Percentiles rank a stretch among this genome's conserved stretches.
phyloP scores from a whole-genome alignment of 2,113 vertebrate species.

The Istiophorus platypterus region DNA sequence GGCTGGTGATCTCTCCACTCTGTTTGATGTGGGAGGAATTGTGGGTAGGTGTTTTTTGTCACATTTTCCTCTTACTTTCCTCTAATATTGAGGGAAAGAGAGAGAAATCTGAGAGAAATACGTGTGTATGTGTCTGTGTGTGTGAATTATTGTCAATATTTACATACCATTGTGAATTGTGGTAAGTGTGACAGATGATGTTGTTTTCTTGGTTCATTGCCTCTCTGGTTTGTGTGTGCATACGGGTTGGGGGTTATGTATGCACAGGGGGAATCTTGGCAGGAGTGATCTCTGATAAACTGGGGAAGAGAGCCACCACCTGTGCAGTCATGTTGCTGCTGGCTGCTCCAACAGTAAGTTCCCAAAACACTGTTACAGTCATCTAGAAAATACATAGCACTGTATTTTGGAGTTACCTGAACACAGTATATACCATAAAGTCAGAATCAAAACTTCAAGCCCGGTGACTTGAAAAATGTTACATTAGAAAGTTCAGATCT shows the following conservation, averaged over 20 bases:
- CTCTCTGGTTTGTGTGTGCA: background rate
- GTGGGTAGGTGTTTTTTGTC: constrained; percentile 82
- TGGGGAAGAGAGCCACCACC: constrained; percentile 90
- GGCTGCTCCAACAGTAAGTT: constrained; percentile 92
- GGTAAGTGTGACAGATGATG: background rate
- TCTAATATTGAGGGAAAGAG: background rate
- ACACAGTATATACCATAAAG: background rate
- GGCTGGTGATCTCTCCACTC: constrained; percentile 93
- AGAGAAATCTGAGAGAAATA: background rate
- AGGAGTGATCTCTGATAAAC: constrained; percentile 92
- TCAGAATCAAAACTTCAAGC: background rate
- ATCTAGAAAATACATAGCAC: background rate
- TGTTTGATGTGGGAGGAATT: constrained; percentile 96
- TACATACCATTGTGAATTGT: background rate
- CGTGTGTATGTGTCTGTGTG: background rate
- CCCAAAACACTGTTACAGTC: background rate
- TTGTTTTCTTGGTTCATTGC: background rate
- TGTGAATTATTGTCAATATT: background rate
- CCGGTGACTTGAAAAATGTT: background rate
- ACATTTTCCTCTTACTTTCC: background rate
- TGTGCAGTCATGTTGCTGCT: constrained; percentile 93
- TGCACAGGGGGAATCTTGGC: constrained; percentile 87
- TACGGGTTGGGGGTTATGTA: background rate
- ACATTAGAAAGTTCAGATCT: background rate
- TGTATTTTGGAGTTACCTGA: background rate